A percentile compares a stretch with the other conserved stretches of the same genome.
Conservation (phyloP, 53 echinoderm and acorn worm species). For the Paracentrotus lividus region DNA sequence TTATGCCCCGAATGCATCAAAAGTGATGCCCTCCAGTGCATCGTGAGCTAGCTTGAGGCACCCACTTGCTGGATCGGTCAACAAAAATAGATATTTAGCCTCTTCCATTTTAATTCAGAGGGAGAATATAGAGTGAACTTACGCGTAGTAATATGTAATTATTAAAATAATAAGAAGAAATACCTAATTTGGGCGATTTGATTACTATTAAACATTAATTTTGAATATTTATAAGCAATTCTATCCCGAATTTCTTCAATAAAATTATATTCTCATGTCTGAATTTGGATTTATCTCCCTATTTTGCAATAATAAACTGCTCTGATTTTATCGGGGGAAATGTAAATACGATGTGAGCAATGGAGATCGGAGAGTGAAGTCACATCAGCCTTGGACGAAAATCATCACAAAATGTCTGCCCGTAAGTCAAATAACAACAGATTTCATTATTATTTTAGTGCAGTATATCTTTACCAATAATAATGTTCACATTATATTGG, state of each 20-base stretch:
- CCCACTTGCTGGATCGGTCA: neutral
- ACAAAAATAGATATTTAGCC: neutral
- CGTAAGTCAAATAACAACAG: neutral
- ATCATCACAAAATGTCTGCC: conserved; percentile 40
- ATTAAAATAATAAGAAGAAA: too few species aligned
- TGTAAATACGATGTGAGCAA: neutral
- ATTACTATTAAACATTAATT: too few species aligned
- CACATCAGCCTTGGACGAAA: neutral
- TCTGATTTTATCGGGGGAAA: neutral
- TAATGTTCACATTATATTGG: neutral
- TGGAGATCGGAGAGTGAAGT: conserved; percentile 2
- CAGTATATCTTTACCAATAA: neutral
- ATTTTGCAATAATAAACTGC: conserved; percentile 5
- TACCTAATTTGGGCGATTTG: too few species aligned
- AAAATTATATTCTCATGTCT: neutral
- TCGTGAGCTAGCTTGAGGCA: neutral
- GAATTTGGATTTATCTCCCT: neutral
- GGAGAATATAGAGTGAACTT: neutral
- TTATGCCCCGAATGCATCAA: neutral
- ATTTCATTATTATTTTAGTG: neutral
- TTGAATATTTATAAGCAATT: neutral
- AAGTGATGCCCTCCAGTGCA: neutral
- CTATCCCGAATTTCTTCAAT: neutral
- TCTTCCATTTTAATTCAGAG: neutral
- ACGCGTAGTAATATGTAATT: neutral